Evolutionary conservation across 2,888 invertebrate species (phyloP).

Genomic region (Cephus runcator): DNA sequence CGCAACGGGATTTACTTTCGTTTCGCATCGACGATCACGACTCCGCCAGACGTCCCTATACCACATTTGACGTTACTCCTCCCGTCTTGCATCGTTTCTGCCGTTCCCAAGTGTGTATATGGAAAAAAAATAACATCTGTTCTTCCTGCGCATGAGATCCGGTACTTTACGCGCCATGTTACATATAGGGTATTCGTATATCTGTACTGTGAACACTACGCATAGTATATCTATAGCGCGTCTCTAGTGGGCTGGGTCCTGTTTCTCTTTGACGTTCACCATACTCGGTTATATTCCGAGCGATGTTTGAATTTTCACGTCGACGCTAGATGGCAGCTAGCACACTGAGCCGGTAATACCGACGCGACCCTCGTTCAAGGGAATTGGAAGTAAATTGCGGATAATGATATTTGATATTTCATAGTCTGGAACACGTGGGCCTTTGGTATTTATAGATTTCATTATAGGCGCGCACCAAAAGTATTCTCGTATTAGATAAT

Average conservation of each 20-base stretch:
- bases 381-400: neutral
- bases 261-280: neutral
- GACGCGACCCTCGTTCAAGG: neutral
- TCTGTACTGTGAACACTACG: neutral
- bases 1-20: neutral
- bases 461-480: neutral
- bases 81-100: neutral
- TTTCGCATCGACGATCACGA: neutral
- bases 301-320: neutral
- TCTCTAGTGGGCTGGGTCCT: neutral
- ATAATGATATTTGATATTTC: neutral
- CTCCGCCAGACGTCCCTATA: neutral
- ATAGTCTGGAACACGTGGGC: neutral
- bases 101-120: neutral
- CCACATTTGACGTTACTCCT: neutral
- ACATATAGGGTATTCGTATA: neutral
- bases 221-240: neutral
- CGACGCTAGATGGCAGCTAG: neutral
- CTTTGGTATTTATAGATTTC: neutral
- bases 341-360: neutral
- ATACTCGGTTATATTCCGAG: neutral
- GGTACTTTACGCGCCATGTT: neutral
- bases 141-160: neutral
- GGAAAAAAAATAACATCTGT: neutral
- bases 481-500: neutral